Evolutionary conservation across 1,140 invertebrate species (phyloP).

Genomic region (Caenorhabditis briggsae): DNA sequence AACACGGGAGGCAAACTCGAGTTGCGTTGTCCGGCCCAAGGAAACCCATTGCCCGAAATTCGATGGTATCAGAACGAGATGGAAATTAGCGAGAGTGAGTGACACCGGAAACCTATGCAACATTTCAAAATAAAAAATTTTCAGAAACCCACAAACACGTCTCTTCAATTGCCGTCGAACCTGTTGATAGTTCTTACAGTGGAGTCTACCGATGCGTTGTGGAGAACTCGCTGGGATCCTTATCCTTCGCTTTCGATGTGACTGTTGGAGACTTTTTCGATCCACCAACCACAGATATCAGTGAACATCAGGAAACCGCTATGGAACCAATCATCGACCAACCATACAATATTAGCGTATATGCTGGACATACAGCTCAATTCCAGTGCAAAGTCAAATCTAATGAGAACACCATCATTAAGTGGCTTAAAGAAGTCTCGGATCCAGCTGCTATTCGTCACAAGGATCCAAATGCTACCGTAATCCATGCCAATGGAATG

Average conservation of each 20-base stretch:
- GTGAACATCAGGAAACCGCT: neutral
- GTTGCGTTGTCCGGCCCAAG: slow-evolving; percentile 64
- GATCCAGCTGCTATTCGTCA: slow-evolving; percentile 38
- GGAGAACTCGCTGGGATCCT: slow-evolving; percentile 51
- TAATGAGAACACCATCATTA: slow-evolving; percentile 56
- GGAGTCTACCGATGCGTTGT: slow-evolving; percentile 61
- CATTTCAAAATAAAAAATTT: neutral
- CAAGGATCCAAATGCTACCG: slow-evolving; percentile 62
- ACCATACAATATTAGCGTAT: slow-evolving; percentile 64
- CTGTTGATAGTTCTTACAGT: slow-evolving; percentile 23
- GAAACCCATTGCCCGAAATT: slow-evolving; percentile 66
- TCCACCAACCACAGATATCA: slow-evolving; percentile 25
- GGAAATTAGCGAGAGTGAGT: slow-evolving; percentile 49
- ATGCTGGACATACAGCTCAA: slow-evolving; percentile 65
- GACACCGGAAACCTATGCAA: neutral
- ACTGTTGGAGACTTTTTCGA: slow-evolving; percentile 62
- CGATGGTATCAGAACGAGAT: slow-evolving; percentile 66
- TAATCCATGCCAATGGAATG: slow-evolving; percentile 66
- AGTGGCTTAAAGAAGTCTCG: slow-evolving; percentile 66
- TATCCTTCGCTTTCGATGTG: slow-evolving; percentile 58
- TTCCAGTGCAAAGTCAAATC: slow-evolving; percentile 68
- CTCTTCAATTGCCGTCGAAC: slow-evolving; percentile 53
- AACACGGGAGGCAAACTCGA: slow-evolving; percentile 66
- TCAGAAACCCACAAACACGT: slow-evolving; percentile 56
- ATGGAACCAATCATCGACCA: slow-evolving; percentile 62